Evolutionary conservation across 53 echinoderm and acorn worm species (phyloP), one percentile per base, ranked within the genome.

Genomic region (Arbacia lixula): DNA sequence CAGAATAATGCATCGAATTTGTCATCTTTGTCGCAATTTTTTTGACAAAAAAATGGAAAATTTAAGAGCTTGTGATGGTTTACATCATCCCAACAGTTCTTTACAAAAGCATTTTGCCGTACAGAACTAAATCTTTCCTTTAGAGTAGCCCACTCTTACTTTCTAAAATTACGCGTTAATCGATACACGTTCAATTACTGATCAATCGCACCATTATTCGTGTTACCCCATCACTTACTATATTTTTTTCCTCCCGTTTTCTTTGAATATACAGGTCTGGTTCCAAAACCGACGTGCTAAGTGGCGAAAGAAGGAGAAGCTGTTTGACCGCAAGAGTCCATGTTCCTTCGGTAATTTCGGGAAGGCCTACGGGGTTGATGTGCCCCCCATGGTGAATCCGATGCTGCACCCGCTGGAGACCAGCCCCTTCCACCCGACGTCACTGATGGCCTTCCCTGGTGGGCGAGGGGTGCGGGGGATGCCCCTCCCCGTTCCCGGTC

Each of bases 211-310:
- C 4, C 27, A 68, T 32, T 20, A 55, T 29, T 50, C 56, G 1
- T 34, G 4, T 56, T 26, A 32, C 46, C 8, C 0, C 14, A 41
- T n/a, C 21, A 32, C 46, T 51, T 52, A 1, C 36, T 55, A 21
- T 36, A 16, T 55, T 55, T 9, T 55, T 10, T 55, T 60, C 37
- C 42, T 80, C 8, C 81, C 30, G 24, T 27, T 41, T 64, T 54
- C 26, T 16, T 26, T 31, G 56, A 36, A 14, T 78, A 36, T 86
- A 49, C 81, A 99, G 99, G 99, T 99, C 24, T 99, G 99, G 99
- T 99, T 99, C 67, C 99, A 99, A 53, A 99, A 99, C 68, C 83
- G 99, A 78, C 68, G 99, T 39, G 99, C 99, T 4, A 99, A 99
- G 68, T 99, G 99, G 99, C 90, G 99, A 30, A 99, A 99, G 83